Evolutionary conservation across 1,140 invertebrate species (phyloP).

Genomic region (Drosophila oshimai): DNA sequence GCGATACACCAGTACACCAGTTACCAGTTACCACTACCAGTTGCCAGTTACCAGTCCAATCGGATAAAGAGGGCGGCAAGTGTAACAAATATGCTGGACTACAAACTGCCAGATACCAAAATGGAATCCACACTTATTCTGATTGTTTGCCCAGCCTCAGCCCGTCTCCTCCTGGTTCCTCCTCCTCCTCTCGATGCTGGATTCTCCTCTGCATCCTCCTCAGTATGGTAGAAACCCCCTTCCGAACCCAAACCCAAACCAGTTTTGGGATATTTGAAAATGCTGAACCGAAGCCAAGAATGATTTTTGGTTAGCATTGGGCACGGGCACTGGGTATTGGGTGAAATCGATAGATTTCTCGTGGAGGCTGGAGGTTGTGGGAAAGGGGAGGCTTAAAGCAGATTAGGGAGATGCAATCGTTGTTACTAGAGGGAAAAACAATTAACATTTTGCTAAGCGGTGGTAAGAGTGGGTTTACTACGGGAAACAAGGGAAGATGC

Average conservation of each 20-base stretch:
- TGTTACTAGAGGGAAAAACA: constrained; percentile 5
- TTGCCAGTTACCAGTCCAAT: too few relatives aligned
- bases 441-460: constrained; percentile 18
- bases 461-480: background rate
- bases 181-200: background rate
- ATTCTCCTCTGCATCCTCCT: background rate
- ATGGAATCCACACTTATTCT: constrained; percentile 62
- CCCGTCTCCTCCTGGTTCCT: background rate
- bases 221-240: too few relatives aligned
- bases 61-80: constrained; percentile 44
- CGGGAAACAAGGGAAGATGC: background rate
- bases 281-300: constrained; percentile 18
- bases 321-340: too few relatives aligned
- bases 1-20: constrained; percentile 17
- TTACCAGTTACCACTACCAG: background rate
- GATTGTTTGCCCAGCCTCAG: constrained; percentile 50
- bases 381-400: background rate
- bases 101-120: constrained; percentile 34
- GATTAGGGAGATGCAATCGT: constrained; percentile 12
- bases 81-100: constrained; percentile 67
- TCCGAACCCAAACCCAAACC: too few relatives aligned
- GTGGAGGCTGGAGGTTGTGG: background rate
- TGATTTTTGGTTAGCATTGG: constrained; percentile 28
- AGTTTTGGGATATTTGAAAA: constrained; percentile 35
- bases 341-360: constrained; percentile 28